phyloP scores from a whole-genome alignment of 1,140 invertebrate species.

The Bemisia tabaci region DNA sequence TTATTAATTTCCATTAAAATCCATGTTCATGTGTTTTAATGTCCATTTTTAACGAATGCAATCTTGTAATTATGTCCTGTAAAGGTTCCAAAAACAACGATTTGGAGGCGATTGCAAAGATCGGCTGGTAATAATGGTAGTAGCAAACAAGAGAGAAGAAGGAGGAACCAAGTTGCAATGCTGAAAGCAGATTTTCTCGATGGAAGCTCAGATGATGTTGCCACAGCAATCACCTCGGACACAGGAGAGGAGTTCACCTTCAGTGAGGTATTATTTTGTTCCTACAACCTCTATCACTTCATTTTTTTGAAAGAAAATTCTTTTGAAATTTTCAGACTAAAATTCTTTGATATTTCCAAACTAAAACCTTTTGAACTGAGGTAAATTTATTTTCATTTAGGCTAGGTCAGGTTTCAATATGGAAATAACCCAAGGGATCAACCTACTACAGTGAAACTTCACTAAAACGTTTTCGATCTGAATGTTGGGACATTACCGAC shows the following conservation, averaged over 20 bases:
- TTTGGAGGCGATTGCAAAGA: constrained; percentile 39
- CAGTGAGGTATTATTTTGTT: constrained; percentile 6
- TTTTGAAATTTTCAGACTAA: too few relatives aligned
- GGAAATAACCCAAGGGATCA: too few relatives aligned
- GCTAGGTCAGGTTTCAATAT: too few relatives aligned
- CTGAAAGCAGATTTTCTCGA: too few relatives aligned
- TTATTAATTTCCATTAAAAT: too few relatives aligned
- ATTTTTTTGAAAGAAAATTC: background rate
- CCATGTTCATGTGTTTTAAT: too few relatives aligned
- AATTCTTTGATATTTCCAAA: too few relatives aligned
- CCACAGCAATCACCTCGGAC: too few relatives aligned
- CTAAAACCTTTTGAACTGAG: too few relatives aligned
- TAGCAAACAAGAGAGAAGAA: constrained; percentile 13
- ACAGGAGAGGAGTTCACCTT: constrained; percentile 21
- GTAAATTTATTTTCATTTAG: too few relatives aligned
- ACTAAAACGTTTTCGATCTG: background rate
- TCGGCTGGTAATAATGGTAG: constrained; percentile 28
- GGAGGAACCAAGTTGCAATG: background rate
- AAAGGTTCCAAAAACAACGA: constrained; percentile 39
- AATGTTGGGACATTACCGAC: background rate
- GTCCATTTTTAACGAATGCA: too few relatives aligned
- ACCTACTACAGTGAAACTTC: background rate
- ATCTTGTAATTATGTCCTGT: too few relatives aligned
- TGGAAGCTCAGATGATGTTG: constrained; percentile 6
- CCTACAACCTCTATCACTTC: background rate